These are phyloP conservation scores for Iselma pallidipennis DNA, from an alignment of 2,888 invertebrate species.

Conservation along the genomic window DNA sequence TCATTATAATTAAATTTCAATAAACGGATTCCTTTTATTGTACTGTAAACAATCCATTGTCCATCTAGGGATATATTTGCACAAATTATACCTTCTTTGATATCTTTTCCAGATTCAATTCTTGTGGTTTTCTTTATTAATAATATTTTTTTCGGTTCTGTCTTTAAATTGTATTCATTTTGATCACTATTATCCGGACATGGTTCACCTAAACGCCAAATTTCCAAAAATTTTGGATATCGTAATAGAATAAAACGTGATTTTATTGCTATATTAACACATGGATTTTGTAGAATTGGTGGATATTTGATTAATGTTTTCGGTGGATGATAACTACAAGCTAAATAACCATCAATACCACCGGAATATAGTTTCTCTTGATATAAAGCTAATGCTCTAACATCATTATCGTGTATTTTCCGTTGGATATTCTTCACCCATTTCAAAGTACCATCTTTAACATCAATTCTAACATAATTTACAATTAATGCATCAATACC, in stretches of 20 bases:
- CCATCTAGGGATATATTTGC: conserved; percentile 73
- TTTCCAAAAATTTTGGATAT: conserved; percentile 60
- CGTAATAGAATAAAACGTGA: conserved; percentile 64
- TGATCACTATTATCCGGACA: conserved; percentile 31
- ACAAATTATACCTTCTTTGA: conserved; percentile 69
- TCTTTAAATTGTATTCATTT: conserved; percentile 47
- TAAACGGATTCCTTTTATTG: conserved; percentile 66
- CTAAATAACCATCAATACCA: conserved; percentile 79
- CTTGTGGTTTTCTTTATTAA: conserved; percentile 63
- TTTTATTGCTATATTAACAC: conserved; percentile 60
- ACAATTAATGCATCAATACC: conserved; percentile 83
- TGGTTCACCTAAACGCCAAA: conserved; percentile 64
- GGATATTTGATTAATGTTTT: conserved; percentile 72
- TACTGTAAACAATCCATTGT: conserved; percentile 76
- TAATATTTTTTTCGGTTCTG: conserved; percentile 70
- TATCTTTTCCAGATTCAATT: conserved; percentile 49
- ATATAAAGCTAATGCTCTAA: conserved; percentile 67
- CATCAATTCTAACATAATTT: conserved; percentile 70
- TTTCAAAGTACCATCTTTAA: conserved; percentile 61
- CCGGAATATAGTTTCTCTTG: conserved; percentile 75
- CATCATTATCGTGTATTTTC: conserved; percentile 85
- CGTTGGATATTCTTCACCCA: conserved; percentile 86
- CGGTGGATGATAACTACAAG: conserved; percentile 71
- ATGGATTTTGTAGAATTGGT: conserved; percentile 68
- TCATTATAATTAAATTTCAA: conserved; percentile 63